These are phyloP conservation scores for Dinocampus coccinellae DNA, from an alignment of 2,888 invertebrate genomes.

Conservation along the genomic window DNA sequence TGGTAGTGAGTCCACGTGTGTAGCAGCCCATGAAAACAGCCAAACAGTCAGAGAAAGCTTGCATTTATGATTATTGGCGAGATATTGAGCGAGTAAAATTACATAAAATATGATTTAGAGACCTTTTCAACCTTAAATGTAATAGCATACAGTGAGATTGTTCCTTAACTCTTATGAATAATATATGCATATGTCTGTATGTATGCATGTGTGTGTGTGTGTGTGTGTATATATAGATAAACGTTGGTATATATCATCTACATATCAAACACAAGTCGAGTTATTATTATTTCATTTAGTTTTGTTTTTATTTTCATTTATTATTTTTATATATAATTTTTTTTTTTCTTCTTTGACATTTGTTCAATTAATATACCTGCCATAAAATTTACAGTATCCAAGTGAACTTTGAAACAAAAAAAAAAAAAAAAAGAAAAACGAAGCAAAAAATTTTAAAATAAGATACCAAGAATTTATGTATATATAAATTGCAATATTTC, in stretches of 20 bases:
- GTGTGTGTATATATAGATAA: too few species aligned
- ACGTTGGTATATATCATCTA: background rate
- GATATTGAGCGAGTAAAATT: constrained; percentile 52
- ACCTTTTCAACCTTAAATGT: constrained; percentile 50
- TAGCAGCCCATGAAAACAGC: background rate
- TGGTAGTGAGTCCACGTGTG: background rate
- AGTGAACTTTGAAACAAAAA: background rate
- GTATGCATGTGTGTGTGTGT: background rate
- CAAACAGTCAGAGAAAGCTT: constrained; percentile 27
- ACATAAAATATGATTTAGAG: constrained; percentile 59
- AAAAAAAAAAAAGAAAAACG: background rate
- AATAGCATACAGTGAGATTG: constrained; percentile 43
- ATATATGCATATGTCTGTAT: background rate
- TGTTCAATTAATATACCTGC: too few species aligned
- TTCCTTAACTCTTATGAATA: constrained; percentile 32
- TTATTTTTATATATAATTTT: too few species aligned
- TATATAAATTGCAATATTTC: background rate
- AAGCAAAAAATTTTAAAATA: background rate
- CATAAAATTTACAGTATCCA: background rate
- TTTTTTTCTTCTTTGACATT: too few species aligned
- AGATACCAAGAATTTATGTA: background rate
- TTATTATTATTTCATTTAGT: background rate
- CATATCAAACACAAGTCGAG: background rate
- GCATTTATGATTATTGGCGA: constrained; percentile 54
- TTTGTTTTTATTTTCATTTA: too few species aligned